Evolutionary conservation across 2,888 invertebrate species (phyloP), one percentile per base, ranked within the genome.

Genomic region (Harpagoxenus sublaevis): DNA sequence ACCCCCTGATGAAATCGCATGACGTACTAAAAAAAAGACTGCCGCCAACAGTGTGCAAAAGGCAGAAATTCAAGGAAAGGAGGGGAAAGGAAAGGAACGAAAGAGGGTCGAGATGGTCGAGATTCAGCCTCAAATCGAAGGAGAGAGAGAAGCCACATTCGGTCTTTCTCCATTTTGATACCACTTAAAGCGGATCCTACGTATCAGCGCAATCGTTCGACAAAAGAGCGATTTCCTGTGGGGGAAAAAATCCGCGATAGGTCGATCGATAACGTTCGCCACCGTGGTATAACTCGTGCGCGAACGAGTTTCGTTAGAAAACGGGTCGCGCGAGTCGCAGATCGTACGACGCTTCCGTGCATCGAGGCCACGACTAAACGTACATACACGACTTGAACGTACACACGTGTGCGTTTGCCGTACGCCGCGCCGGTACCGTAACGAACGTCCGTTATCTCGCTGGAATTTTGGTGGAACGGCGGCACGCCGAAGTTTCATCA

Each of bases 141-240:
- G 10, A 45, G 45, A 71, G 45, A 71, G 18, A 45, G 51, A 45
- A 35, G 18, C 15, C n/a, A 31, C 12, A 1, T 39, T 23, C 55
- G 57, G 6, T 35, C 53, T 68, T 35, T 55, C 71, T 45, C 35
- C 57, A 42, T 63, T 75, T 71, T 48, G 71, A 78, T 87, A 86
- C 74, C 73, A 39, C 42, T 57, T 55, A 28, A 81, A 73, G 23
- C 62, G 35, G 63, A 87, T 88, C 79, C 65, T 35, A 74, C 70
- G 48, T 84, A 85, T 86, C 87, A 81, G 71, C 60, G 62, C 89
- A 85, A 89, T 82, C 81, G 81, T 18, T 63, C 73, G 74, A 57
- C 55, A 53, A 60, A 55, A 78, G 23, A 57, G 39, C 35, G 57
- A 86, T 65, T 45, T 60, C 12, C 42, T 18, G 18, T 8, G 57